These are phyloP conservation scores for Eleginops maclovinus DNA, from an alignment of 2,113 vertebrate genomes.

Conservation along the genomic window DNA sequence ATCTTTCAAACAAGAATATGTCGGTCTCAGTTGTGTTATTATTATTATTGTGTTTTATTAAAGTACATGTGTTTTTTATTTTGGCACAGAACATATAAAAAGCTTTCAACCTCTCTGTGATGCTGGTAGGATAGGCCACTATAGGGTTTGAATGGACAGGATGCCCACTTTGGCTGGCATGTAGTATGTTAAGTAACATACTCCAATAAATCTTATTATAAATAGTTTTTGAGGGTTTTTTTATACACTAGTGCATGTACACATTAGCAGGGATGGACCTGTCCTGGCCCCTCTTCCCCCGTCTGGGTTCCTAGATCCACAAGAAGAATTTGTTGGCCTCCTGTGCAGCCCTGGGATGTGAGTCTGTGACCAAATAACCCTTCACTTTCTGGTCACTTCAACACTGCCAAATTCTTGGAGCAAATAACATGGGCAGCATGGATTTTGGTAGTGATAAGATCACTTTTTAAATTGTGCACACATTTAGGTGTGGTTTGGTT, in stretches of 20 bases:
- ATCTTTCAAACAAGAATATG: too few relatives aligned
- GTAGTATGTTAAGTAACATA: not conserved
- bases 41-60: not conserved
- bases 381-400: not conserved
- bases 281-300: constrained; percentile 25
- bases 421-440: not conserved
- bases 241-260: constrained; percentile 21
- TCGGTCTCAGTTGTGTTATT: not conserved
- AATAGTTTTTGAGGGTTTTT: not conserved
- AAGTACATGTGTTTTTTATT: not conserved
- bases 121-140: not conserved
- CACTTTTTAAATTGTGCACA: not conserved
- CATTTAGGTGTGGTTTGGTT: constrained; percentile 2
- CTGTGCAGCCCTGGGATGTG: constrained; percentile 69
- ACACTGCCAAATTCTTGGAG: not conserved
- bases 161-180: not conserved
- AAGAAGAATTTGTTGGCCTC: constrained; percentile 72
- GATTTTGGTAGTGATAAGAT: not conserved
- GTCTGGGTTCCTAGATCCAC: constrained; percentile 34
- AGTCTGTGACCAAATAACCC: constrained; percentile 50
- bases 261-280: constrained; percentile 60
- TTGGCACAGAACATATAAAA: not conserved
- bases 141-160: not conserved
- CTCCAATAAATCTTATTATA: not conserved
- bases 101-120: not conserved